phyloP scores from a whole-genome alignment of 2,888 invertebrate species.

The Escarpia spicata region DNA sequence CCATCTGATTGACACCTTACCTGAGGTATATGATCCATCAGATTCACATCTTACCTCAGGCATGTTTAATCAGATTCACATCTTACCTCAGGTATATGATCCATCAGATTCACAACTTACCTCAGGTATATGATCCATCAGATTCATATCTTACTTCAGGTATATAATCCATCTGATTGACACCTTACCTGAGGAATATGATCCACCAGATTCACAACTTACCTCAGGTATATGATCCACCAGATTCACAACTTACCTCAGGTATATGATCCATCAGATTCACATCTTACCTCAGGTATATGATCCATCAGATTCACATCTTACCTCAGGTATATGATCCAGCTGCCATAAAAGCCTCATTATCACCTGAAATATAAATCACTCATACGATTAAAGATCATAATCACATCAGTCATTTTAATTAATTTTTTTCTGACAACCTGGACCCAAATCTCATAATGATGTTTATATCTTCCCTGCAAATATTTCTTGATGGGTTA shows the following conservation, averaged over 20 bases:
- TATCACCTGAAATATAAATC: conserved; percentile 72
- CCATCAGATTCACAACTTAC: conserved; percentile 75
- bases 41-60: conserved; percentile 76
- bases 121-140: conserved; percentile 77
- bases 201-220: conserved; percentile 37
- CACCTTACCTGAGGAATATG: conserved; percentile 58
- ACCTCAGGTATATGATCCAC: conserved; percentile 68
- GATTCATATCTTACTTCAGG: conserved; percentile 76
- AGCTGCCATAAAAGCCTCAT: conserved; percentile 83
- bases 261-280: conserved; percentile 70
- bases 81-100: conserved; percentile 72
- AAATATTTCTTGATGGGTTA: no score
- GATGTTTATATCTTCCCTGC: no score
- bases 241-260: conserved; percentile 74
- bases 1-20: conserved; percentile 76
- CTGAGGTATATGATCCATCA: conserved; percentile 70
- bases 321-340: not conserved
- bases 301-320: not conserved
- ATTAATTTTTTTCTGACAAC: no score
- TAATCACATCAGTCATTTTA: not conserved
- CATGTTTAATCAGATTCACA: conserved; percentile 76
- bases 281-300: conserved; percentile 72
- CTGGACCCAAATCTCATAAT: no score
- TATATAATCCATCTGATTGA: not conserved
- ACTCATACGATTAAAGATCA: not conserved